Evolutionary conservation across 2,113 vertebrate species (phyloP), one percentile per base, ranked within the genome.

Genomic region (Cranoglanis bouderius): DNA sequence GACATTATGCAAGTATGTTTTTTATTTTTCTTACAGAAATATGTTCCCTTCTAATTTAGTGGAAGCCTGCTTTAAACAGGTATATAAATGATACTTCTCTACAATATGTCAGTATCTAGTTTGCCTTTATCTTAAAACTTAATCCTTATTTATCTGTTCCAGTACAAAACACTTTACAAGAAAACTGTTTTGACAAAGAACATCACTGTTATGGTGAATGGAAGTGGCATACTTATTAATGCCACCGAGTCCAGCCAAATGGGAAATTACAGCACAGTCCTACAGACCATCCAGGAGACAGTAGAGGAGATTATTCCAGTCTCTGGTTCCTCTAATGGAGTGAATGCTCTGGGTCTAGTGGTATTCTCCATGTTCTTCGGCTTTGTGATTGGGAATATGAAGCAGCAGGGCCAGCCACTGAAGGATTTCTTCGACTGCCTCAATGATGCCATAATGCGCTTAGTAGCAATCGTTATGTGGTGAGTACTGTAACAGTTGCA

Each of bases 31-130:
- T 95, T 93, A 74, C 94, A 99, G 98, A 95, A 99, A 99, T 93
- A 99, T 99, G 98, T 98, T 99, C 92, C 98, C 98, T 0, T 97
- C 97, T 59, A 99, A 99, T 94, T 95, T 99, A 82, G 96, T 99
- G 72, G 98, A 99, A 94, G 98, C 98, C 77, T 99, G 98, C 95
- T 99, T 99, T 94, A 98, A 97, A 95, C 98, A 99, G 98, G 98
- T 99, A 93, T 93, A 96, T 0, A 40, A 49, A 70, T 24, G 74
- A 29, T 78, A 24, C 40, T 14, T 78, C 43, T 6, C 8, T 43
- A 40, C 38, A 40, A 74, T 72, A 38, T 70, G 13, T 4, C 13
- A 2, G 32, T 6, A 72, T 38, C 67, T 74, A 21, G 6, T 16
- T 53, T 87, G 10, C 0, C n/a, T 51, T 63, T 61, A 53, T 55